Conservation (phyloP, 2,113 vertebrate genomes). For the Sapajus apella region DNA sequence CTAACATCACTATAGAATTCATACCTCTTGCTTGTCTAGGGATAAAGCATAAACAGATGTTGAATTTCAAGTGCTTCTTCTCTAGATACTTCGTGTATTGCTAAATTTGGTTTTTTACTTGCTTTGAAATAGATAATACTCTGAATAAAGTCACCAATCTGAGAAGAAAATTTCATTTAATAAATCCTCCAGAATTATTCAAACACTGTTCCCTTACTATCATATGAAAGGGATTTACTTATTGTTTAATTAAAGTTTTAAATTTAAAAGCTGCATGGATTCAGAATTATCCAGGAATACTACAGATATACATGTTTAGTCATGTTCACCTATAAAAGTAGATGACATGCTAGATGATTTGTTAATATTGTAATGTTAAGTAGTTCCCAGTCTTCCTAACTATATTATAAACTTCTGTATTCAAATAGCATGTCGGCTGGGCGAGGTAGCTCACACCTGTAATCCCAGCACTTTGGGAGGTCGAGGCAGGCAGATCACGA, state of each 20-base stretch:
- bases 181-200: conserved; percentile 48
- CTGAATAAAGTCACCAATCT: neutral
- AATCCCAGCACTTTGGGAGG: no score
- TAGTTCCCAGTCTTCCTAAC: conserved; percentile 29
- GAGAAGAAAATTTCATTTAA: conserved; percentile 30
- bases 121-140: neutral
- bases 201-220: neutral
- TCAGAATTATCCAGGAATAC: conserved; percentile 19
- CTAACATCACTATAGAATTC: neutral
- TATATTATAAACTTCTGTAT: neutral
- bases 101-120: conserved; percentile 42
- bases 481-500: no score
- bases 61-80: conserved; percentile 3
- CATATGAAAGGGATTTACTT: conserved; percentile 7
- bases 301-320: neutral
- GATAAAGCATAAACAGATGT: conserved; percentile 31
- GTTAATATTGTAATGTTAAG: conserved; percentile 3
- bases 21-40: neutral
- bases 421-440: neutral
- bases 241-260: conserved; percentile 15
- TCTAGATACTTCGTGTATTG: conserved; percentile 18
- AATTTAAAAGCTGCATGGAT: conserved; percentile 27
- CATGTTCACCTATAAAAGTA: neutral
- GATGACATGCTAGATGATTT: conserved; percentile 13
- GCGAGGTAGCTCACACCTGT: no score